These are phyloP conservation scores for Cynaeus angustus DNA, from an alignment of 2,888 invertebrate genomes.

Conservation along the genomic window DNA sequence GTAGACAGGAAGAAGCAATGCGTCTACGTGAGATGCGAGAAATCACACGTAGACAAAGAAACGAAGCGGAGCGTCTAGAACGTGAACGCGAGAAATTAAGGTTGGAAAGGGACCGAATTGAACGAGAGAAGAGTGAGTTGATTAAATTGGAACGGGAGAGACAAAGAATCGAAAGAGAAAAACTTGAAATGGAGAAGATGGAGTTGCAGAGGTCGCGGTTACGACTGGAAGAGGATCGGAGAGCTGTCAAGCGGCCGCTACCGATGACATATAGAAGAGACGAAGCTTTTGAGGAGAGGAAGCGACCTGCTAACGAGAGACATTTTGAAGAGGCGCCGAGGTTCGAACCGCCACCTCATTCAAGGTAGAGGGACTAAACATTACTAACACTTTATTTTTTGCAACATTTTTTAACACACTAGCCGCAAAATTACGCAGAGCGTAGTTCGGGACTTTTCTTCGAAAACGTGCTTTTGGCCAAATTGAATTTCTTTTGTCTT, in stretches of 20 bases:
- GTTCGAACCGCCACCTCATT: slow-evolving; percentile 72
- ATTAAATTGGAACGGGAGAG: slow-evolving; percentile 89
- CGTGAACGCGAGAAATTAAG: slow-evolving; percentile 87
- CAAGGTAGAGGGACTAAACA: slow-evolving; percentile 26
- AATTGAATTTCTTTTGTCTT: slow-evolving; percentile 12
- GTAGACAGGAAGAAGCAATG: slow-evolving; percentile 85
- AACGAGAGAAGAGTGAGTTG: slow-evolving; percentile 90
- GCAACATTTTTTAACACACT: too few relatives aligned
- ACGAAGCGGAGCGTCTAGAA: slow-evolving; percentile 88
- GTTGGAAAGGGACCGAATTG: slow-evolving; percentile 89
- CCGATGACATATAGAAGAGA: slow-evolving; percentile 68
- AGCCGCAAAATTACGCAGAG: background rate
- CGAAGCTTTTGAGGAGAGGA: slow-evolving; percentile 66
- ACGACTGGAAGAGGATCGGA: slow-evolving; percentile 76
- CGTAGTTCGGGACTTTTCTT: background rate
- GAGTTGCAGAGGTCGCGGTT: slow-evolving; percentile 88
- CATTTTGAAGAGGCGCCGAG: slow-evolving; percentile 76
- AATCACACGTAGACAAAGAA: slow-evolving; percentile 84
- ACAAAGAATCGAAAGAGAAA: slow-evolving; percentile 80
- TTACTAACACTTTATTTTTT: too few relatives aligned
- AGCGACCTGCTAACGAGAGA: slow-evolving; percentile 63
- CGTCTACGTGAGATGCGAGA: slow-evolving; percentile 80
- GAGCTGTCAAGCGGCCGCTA: slow-evolving; percentile 74
- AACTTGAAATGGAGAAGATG: slow-evolving; percentile 82
- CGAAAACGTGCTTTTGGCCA: too few relatives aligned